phyloP scores from a whole-genome alignment of 2,113 vertebrate species.

The human region DNA sequence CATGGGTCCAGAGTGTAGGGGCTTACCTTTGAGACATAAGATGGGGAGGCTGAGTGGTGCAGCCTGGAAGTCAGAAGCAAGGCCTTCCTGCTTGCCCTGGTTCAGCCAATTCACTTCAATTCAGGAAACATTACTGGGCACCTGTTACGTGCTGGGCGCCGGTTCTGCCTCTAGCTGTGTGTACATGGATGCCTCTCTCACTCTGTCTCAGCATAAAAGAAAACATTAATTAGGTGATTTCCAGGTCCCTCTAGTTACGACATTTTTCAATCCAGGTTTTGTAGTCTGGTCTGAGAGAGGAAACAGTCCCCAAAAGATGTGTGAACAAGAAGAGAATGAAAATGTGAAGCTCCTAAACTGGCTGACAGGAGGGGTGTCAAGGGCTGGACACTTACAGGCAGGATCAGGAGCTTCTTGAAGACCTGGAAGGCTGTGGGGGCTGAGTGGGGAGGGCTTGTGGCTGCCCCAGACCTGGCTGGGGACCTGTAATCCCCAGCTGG shows the following conservation, averaged over 20 bases:
- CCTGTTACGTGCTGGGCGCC: not conserved
- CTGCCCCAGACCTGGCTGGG: not conserved
- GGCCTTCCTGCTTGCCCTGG: not conserved
- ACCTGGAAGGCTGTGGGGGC: not conserved
- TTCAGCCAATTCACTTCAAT: not conserved
- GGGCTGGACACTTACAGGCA: not conserved
- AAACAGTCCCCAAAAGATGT: not conserved
- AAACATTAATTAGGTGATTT: not conserved
- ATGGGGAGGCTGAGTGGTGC: too few species aligned
- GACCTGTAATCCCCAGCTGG: not conserved
- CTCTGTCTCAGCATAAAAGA: not conserved
- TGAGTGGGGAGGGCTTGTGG: not conserved
- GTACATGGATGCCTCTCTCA: not conserved
- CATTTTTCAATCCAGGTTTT: constrained; percentile 3
- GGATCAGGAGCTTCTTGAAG: not conserved
- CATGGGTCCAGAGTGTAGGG: not conserved
- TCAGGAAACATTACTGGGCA: not conserved
- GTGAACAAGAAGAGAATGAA: not conserved
- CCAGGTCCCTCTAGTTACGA: not conserved
- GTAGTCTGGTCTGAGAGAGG: not conserved
- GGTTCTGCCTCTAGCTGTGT: not conserved
- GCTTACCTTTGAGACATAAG: not conserved
- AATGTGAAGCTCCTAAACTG: not conserved
- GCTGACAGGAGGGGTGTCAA: not conserved
- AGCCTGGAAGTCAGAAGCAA: not conserved